A percentile compares a stretch with the other conserved stretches of the same genome.
Evolutionary conservation across 2,797 vertebrate species (phyloP).

Genomic region (Melanotaenia maccullochi): DNA sequence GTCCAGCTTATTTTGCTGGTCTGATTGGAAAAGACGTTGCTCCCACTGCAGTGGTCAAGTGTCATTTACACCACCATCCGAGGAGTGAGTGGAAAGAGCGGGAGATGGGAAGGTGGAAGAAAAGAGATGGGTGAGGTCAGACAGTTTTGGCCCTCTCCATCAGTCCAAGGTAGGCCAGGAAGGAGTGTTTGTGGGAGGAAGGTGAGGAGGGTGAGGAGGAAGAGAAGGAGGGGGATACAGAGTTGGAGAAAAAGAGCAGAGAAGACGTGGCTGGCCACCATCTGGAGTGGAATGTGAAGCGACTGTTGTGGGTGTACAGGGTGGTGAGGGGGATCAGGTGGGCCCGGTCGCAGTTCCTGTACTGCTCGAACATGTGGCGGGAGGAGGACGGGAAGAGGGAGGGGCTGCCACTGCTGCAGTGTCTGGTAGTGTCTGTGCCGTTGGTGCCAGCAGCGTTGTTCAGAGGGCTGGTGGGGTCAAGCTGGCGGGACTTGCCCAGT

Average conservation of each 20-base stretch:
- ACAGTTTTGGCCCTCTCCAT: slow-evolving; percentile 95
- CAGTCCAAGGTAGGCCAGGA: slow-evolving; percentile 97
- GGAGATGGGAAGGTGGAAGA: slow-evolving; percentile 21
- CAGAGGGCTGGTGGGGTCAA: slow-evolving; percentile 49
- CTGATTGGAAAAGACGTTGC: slow-evolving; percentile 79
- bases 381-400: slow-evolving; percentile 85
- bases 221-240: slow-evolving; percentile 85
- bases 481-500: slow-evolving; percentile 77
- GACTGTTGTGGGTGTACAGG: slow-evolving; percentile 91
- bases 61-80: slow-evolving; percentile 67
- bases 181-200: slow-evolving; percentile 97
- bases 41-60: slow-evolving; percentile 71
- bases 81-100: slow-evolving; percentile 49
- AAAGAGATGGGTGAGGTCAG: slow-evolving; percentile 79
- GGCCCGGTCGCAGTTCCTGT: slow-evolving; percentile 93
- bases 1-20: slow-evolving; percentile 89
- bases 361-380: slow-evolving; percentile 88
- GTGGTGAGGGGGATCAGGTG: slow-evolving; percentile 98
- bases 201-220: slow-evolving; percentile 73
- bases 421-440: slow-evolving; percentile 82
- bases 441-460: slow-evolving; percentile 84
- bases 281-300: slow-evolving; percentile 94
- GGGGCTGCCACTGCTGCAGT: slow-evolving; percentile 75
- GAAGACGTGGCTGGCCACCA: slow-evolving; percentile 86
- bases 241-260: slow-evolving; percentile 80